These are phyloP conservation scores for Turritopsis rubra DNA, from an alignment of 30 jellyfish, hydroid and myxozoan genomes.

Conservation along the genomic window DNA sequence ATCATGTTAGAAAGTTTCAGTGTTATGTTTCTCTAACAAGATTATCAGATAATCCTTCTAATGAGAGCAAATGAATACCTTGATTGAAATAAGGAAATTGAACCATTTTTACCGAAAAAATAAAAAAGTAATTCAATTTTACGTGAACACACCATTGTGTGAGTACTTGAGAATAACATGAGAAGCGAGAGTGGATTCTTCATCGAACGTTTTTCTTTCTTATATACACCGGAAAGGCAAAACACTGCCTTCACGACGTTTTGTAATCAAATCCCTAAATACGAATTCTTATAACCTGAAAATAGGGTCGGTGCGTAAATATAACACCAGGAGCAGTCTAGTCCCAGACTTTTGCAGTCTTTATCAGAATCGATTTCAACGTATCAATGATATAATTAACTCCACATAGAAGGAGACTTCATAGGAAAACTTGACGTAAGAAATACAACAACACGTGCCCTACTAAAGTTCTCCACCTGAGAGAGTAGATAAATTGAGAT, in stretches of 20 bases:
- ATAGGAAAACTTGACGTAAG: background rate
- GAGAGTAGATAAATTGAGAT: background rate
- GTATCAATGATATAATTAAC: too few species aligned
- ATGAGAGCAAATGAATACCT: background rate
- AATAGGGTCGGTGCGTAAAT: too few species aligned
- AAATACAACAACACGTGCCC: background rate
- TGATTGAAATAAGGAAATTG: background rate
- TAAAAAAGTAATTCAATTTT: background rate
- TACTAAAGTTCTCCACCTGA: conserved; percentile 9
- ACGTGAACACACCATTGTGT: background rate
- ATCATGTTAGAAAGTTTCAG: background rate
- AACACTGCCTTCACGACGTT: background rate
- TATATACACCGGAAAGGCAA: background rate
- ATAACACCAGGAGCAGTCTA: too few species aligned
- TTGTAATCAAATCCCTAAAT: too few species aligned
- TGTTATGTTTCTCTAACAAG: background rate
- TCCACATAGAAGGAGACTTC: background rate
- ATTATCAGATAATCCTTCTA: background rate
- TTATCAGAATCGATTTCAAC: background rate
- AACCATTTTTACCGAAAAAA: background rate
- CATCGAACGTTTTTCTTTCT: background rate
- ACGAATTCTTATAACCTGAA: too few species aligned
- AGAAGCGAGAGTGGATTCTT: too few species aligned
- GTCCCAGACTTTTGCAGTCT: too few species aligned
- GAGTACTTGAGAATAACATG: background rate